Conservation (phyloP, 2,797 vertebrate genomes). For the Channallabes apus region DNA sequence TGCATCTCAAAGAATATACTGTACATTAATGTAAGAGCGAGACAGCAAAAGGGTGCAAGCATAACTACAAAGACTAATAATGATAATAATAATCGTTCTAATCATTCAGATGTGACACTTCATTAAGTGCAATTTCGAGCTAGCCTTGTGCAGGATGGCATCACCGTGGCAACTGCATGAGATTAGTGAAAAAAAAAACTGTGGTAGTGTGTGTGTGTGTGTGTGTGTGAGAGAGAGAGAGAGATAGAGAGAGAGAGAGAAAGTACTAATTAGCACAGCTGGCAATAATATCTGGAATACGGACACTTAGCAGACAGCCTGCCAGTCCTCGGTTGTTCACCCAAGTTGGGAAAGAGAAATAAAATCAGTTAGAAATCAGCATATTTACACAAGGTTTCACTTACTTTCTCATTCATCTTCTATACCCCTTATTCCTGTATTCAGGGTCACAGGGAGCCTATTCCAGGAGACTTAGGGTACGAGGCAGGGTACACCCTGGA, state of each 20-base stretch:
- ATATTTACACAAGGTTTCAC: neutral
- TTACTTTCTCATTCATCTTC: no score
- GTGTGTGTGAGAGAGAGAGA: slow-evolving; percentile 10
- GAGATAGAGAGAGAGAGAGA: neutral
- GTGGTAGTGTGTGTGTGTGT: slow-evolving; percentile 10
- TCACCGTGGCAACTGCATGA: slow-evolving; percentile 58
- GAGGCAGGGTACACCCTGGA: no score
- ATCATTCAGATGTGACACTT: slow-evolving; percentile 74
- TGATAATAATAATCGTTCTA: slow-evolving; percentile 70
- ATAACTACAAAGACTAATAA: slow-evolving; percentile 44
- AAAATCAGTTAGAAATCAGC: neutral
- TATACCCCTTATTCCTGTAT: no score
- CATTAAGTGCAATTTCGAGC: slow-evolving; percentile 73
- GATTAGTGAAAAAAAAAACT: slow-evolving; percentile 14
- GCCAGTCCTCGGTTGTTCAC: slow-evolving; percentile 36
- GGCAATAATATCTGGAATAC: slow-evolving; percentile 62
- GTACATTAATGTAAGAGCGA: neutral
- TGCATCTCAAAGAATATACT: no score
- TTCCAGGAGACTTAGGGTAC: no score
- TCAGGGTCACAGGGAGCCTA: no score
- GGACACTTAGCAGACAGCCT: slow-evolving; percentile 63
- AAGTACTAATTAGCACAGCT: slow-evolving; percentile 66
- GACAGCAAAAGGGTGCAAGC: neutral
- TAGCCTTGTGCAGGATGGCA: slow-evolving; percentile 50
- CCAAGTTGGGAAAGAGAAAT: neutral